Conservation (phyloP, 2,113 vertebrate species). For the Ciconia boyciana region DNA sequence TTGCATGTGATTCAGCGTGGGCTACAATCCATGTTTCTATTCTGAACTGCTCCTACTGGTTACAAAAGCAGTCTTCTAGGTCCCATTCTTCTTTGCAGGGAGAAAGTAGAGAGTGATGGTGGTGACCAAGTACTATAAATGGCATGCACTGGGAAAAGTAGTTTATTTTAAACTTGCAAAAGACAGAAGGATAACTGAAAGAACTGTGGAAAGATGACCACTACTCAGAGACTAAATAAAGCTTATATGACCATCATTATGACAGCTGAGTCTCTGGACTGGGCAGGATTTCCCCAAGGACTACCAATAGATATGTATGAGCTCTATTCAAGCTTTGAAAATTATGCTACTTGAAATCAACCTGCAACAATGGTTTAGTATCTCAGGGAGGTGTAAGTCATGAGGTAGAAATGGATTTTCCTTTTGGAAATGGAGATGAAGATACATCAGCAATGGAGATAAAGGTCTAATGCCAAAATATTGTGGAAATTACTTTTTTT, state of each 20-base stretch:
- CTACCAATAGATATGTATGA: background rate
- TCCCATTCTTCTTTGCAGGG: background rate
- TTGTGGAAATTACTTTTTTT: background rate
- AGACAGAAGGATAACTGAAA: background rate
- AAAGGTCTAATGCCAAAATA: background rate
- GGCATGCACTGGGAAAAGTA: background rate
- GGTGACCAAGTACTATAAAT: background rate
- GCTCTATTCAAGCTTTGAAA: background rate
- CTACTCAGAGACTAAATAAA: background rate
- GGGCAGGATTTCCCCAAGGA: background rate
- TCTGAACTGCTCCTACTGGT: background rate
- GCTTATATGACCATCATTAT: background rate
- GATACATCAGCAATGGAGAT: background rate
- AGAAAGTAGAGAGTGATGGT: background rate
- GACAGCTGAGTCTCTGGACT: background rate
- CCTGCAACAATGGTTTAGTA: background rate
- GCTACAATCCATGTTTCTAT: background rate
- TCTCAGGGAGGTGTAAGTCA: background rate
- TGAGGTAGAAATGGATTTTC: background rate
- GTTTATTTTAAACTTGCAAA: background rate
- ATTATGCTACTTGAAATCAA: background rate
- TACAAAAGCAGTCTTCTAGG: background rate
- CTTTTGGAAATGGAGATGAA: background rate
- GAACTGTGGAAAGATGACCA: background rate
- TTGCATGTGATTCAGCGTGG: rapidly evolving